Conservation (phyloP, 2,888 invertebrate genomes). For the Mythimna loreyi region DNA sequence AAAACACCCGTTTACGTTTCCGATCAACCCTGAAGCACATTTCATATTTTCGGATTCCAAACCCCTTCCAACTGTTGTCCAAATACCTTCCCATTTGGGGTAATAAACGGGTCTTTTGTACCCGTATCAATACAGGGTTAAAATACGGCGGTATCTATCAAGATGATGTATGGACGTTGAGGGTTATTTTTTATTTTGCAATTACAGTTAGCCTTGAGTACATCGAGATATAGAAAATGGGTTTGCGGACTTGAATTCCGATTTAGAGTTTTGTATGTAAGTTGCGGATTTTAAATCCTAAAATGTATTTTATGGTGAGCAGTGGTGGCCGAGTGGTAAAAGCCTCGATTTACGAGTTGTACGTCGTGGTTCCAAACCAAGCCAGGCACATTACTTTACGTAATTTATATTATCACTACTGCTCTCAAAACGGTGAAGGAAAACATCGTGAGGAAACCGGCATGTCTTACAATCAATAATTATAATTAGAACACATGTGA, state of each 20-base stretch:
- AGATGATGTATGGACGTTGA: slow-evolving; percentile 47
- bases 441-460: no score
- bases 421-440: no score
- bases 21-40: slow-evolving; percentile 49
- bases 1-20: slow-evolving; percentile 44
- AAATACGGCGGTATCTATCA: slow-evolving; percentile 64
- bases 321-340: no score
- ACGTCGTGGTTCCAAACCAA: no score
- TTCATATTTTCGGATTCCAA: slow-evolving; percentile 55
- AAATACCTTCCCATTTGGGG: slow-evolving; percentile 64
- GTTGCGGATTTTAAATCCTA: not conserved
- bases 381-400: no score
- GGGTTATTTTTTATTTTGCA: slow-evolving; percentile 49
- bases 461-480: no score
- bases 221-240: not conserved
- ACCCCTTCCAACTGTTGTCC: slow-evolving; percentile 52
- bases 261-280: not conserved
- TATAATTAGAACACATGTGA: no score
- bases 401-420: no score
- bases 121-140: slow-evolving; percentile 64
- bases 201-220: slow-evolving; percentile 28
- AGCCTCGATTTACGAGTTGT: no score
- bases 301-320: no score
- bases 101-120: slow-evolving; percentile 66
- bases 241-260: not conserved